Evolutionary conservation across 1,140 invertebrate genomes (phyloP).

Genomic region (Prorops nasuta): DNA sequence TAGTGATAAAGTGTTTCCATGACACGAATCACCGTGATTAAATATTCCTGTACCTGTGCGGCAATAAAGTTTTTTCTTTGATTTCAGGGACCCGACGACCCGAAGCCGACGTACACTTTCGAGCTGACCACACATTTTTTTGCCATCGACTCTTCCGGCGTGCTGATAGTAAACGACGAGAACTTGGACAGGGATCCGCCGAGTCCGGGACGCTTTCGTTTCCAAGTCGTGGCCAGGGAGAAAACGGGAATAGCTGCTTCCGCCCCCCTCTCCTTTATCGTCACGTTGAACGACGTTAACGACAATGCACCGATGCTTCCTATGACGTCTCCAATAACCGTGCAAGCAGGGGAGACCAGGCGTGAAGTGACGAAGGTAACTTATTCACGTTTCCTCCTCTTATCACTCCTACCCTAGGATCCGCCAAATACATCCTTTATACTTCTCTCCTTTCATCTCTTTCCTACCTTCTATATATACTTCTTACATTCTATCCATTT

Average conservation of each 20-base stretch:
- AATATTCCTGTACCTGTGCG: no score
- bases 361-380: constrained; percentile 71
- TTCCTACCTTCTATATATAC: no score
- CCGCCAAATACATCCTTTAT: no score
- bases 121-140: constrained; percentile 85
- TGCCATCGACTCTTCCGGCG: constrained; percentile 71
- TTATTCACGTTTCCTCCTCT: no score
- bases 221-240: constrained; percentile 81
- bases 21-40: no score
- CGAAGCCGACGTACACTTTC: constrained; percentile 74
- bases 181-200: constrained; percentile 85
- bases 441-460: no score
- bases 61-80: neutral
- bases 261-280: constrained; percentile 74
- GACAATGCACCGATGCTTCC: constrained; percentile 80
- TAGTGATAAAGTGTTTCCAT: no score
- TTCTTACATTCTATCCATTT: no score
- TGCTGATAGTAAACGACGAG: constrained; percentile 77
- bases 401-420: no score
- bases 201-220: constrained; percentile 78
- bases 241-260: constrained; percentile 75
- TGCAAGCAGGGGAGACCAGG: constrained; percentile 78
- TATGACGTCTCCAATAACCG: constrained; percentile 71
- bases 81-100: constrained; percentile 64
- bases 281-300: constrained; percentile 78